phyloP scores from a whole-genome alignment of 2,113 vertebrate genomes.

The Sprattus sprattus region DNA sequence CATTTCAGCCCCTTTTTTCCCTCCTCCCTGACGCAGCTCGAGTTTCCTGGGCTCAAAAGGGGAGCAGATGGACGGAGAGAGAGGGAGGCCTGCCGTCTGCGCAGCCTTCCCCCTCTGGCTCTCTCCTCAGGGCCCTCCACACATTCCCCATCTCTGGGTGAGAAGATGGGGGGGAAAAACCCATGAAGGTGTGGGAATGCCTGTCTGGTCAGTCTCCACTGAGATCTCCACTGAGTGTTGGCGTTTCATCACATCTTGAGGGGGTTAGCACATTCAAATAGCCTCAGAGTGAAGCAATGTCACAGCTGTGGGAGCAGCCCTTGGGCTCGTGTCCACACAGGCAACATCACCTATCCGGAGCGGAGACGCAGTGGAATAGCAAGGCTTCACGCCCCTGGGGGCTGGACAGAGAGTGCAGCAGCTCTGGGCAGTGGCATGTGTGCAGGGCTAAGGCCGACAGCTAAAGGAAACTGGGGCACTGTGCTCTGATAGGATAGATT shows the following conservation, averaged over 20 bases:
- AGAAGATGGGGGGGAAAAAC: conserved; percentile 35
- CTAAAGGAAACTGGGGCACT: neutral
- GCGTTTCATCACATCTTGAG: neutral
- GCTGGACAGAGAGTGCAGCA: neutral
- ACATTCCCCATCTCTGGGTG: conserved; percentile 50
- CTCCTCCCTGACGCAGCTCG: too few relatives aligned
- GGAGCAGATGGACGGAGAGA: conserved; percentile 79
- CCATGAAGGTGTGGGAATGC: conserved; percentile 3
- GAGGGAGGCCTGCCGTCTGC: too few relatives aligned
- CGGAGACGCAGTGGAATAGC: neutral
- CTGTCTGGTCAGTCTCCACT: neutral
- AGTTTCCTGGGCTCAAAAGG: conserved; percentile 62
- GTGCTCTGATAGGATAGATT: neutral
- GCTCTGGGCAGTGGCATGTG: neutral
- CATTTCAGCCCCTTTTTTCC: conserved; percentile 60
- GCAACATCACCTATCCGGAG: neutral
- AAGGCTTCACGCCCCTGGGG: neutral
- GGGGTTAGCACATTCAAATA: neutral
- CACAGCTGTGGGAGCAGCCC: neutral
- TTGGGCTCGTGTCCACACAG: neutral
- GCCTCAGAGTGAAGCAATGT: neutral
- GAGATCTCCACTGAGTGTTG: neutral
- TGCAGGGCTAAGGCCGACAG: neutral
- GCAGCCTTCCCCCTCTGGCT: neutral
- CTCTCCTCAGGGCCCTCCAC: conserved; percentile 57